Base-by-base conservation (phyloP, 2,797 vertebrate genomes). In the Benthosema pterotum region DNA sequence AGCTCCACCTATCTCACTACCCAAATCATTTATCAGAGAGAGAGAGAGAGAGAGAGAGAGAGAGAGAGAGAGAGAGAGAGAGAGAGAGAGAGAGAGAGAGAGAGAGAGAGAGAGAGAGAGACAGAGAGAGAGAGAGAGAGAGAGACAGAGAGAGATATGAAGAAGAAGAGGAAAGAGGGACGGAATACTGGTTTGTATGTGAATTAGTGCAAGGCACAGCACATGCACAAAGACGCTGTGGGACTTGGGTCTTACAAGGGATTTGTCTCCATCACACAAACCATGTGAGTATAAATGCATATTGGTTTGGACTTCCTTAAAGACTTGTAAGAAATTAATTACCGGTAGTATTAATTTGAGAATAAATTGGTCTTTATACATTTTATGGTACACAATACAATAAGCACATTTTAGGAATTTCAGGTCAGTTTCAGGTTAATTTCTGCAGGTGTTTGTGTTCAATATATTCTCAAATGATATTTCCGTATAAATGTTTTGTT, bases 151-250 rank as follows among this genome's bases (percentile, higher is more conserved):
- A 58, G 53, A n/a, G 42, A 22, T 19, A 59, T 12, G 28, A 17
- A 47, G 19, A 19, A 16, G 15, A 47, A 58, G 25, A 12, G 8
- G 49, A 42, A 60, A 69, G 67, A 68, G 73, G 69, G 72, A 71
- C 52, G 15, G 12, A 16, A 57, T 67, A 60, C 60, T 57, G 25
- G 60, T 47, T 8, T 18, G 3, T 56, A 17, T 16, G 42, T 42
- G 54, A 16, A 14, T 45, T 55, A 55, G 53, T 42, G 9, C 32
- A 42, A 16, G 14, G 22, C 13, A 8, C 28, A 53, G 7, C 22
- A 53, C 19, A 22, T 18, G 11, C 18, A 18, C 50, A 25, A 9
- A 52, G 17, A 18, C 12, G 49, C 5, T 51, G 50, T 32, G 50
- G 15, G 12, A 22, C 13, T 19, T 53, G 22, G 14, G 52, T 53